Base-by-base conservation (phyloP, 2,113 vertebrate species). In the Hyperopisus bebe region DNA sequence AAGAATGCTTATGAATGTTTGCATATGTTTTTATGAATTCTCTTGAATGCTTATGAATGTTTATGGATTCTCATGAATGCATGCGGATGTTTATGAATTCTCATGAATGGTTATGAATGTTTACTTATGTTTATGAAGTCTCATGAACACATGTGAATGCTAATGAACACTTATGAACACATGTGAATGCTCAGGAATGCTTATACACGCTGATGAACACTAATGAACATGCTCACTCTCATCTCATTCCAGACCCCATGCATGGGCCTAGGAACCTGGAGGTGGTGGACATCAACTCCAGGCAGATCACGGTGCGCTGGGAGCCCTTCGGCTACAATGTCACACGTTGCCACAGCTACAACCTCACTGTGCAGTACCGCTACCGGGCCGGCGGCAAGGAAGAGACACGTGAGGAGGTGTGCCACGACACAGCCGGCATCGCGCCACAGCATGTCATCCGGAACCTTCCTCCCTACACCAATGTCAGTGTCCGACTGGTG, bases 301-400 rank as follows among this genome's bases (percentile, higher is more conserved):
- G 96, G 62, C 97, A 99, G 94, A 96, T 99, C 95, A 98, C 97
- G 0, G 93, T 99, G 3, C 97, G 96, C 86, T 99, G 98, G 98
- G 98, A 99, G 89, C 97, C 98, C 0, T 98, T 99, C 83, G 98
- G 98, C 7, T 99, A 99, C 90, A 98, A 98, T 2, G 97, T 99
- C 77, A 99, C 98, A 0, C 98, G 98, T 21, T 99, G 98, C 93
- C 96, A 99, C 92, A 97, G 95, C 89, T 99, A 98, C 93, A 99
- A 98, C 93, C 96, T 99, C 89, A 99, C 98, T 0, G 95, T 98
- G 42, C 97, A 97, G 92, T 99, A 99, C 94, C 96, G 94, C 88
- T 98, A 98, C 94, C 94, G 95, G 90, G 95, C 96, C 42, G 95
- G 94, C 88, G 92, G 94, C 39, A 96, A 97, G 90, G 97, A 98